Percentiles rank a stretch among this genome's conserved stretches.
Evolutionary conservation across 2,797 vertebrate species (phyloP).

Genomic region (Gymnothorax reevesii): DNA sequence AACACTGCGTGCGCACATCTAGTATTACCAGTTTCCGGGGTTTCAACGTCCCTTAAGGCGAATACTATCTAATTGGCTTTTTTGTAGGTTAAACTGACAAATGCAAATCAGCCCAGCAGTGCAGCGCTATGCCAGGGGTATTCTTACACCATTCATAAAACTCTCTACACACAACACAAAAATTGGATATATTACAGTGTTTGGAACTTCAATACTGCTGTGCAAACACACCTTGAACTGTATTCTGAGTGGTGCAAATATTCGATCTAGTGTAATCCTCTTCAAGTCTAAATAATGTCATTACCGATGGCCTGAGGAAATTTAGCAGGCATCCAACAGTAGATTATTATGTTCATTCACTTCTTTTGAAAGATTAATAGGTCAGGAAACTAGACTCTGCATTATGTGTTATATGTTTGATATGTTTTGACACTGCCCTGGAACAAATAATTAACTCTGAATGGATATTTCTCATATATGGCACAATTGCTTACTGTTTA

Average conservation of each 20-base stretch:
- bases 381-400: not conserved
- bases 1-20: not conserved
- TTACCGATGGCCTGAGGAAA: not conserved
- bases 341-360: not conserved
- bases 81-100: not conserved
- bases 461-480: not conserved
- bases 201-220: not conserved
- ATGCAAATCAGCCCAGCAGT: not conserved
- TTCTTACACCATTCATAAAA: conserved; percentile 15
- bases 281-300: not conserved
- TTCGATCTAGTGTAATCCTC: not conserved
- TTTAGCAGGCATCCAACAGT: not conserved
- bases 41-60: not conserved
- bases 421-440: not conserved
- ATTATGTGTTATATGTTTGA: not conserved
- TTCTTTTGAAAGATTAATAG: not conserved
- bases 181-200: not conserved
- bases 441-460: not conserved
- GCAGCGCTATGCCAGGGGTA: not conserved
- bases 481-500: conserved; percentile 2
- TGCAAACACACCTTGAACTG: conserved; percentile 14
- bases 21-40: not conserved
- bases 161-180: not conserved
- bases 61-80: not conserved
- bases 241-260: not conserved